Percentiles rank a stretch among this genome's conserved stretches.
Evolutionary conservation across 2,797 vertebrate species (phyloP).

Genomic region (Anabas testudineus): DNA sequence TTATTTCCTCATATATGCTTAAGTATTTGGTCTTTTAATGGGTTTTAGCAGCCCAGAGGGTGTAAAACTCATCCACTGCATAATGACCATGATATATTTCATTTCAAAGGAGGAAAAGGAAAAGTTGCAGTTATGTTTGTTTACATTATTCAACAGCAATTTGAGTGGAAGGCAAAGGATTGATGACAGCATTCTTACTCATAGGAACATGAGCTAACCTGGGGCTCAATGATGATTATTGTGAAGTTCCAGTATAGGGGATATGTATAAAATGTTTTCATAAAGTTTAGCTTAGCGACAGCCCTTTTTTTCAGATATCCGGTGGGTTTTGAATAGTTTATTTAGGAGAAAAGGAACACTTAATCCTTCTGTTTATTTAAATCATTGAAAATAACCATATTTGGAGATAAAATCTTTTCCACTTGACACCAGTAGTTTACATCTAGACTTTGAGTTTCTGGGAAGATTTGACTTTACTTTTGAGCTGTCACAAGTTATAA

Average conservation of each 20-base stretch:
- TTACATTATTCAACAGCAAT: constrained; percentile 12
- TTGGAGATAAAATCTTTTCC: not conserved
- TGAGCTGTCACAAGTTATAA: not conserved
- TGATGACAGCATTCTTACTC: constrained; percentile 10
- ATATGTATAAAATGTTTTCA: not conserved
- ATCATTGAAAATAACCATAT: not conserved
- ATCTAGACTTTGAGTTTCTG: not conserved
- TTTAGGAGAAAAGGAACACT: not conserved
- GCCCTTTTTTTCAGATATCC: not conserved
- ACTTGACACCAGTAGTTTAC: accelerated
- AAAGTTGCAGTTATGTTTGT: constrained; percentile 11
- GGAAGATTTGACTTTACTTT: not conserved
- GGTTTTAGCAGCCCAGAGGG: constrained; percentile 40
- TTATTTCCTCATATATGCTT: constrained; percentile 28
- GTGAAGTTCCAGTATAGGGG: not conserved
- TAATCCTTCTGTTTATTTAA: not conserved
- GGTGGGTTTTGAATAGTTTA: not conserved
- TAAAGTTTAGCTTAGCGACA: not conserved
- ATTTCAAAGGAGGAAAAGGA: constrained; percentile 42
- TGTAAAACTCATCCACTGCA: constrained; percentile 35
- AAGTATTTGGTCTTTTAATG: constrained; percentile 60
- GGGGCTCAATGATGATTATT: constrained; percentile 3
- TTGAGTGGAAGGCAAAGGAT: not conserved
- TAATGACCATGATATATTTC: constrained; percentile 50
- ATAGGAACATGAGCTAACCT: constrained; percentile 4